phyloP scores from a whole-genome alignment of 2,113 vertebrate species.

The Aix galericulata region DNA sequence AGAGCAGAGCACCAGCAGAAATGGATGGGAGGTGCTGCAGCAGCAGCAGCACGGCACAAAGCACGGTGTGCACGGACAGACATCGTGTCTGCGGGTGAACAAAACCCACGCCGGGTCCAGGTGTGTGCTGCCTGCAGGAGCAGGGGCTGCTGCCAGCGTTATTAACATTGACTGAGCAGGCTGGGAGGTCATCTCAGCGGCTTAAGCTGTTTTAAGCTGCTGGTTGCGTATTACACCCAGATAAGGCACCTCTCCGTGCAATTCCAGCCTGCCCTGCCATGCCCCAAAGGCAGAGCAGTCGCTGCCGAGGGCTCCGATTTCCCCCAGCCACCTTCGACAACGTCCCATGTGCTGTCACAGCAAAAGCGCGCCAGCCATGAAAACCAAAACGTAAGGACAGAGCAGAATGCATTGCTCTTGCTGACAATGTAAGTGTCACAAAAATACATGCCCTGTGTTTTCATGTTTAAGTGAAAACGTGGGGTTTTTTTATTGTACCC shows the following conservation, averaged over 20 bases:
- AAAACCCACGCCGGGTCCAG: neutral
- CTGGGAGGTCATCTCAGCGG: neutral
- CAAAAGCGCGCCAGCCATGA: neutral
- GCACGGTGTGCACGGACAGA: rapidly evolving
- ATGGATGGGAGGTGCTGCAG: neutral
- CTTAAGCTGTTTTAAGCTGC: neutral
- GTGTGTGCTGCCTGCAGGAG: rapidly evolving
- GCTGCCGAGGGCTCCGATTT: neutral
- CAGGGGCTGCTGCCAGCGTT: rapidly evolving
- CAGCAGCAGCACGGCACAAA: neutral
- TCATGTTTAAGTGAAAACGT: neutral
- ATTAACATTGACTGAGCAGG: neutral
- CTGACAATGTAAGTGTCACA: neutral
- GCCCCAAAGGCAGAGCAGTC: neutral
- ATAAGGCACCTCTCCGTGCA: neutral
- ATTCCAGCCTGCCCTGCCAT: rapidly evolving
- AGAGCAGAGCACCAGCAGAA: neutral
- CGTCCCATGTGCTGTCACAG: rapidly evolving
- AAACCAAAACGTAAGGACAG: neutral
- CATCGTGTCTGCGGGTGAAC: too few relatives aligned
- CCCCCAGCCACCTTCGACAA: rapidly evolving
- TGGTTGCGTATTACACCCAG: neutral
- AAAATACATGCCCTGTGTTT: neutral
- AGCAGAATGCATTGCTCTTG: neutral
- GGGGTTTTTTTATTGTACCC: neutral